Evolutionary conservation across 2,113 vertebrate species (phyloP), one percentile per base, ranked within the genome.

Genomic region (Lepus americanus): DNA sequence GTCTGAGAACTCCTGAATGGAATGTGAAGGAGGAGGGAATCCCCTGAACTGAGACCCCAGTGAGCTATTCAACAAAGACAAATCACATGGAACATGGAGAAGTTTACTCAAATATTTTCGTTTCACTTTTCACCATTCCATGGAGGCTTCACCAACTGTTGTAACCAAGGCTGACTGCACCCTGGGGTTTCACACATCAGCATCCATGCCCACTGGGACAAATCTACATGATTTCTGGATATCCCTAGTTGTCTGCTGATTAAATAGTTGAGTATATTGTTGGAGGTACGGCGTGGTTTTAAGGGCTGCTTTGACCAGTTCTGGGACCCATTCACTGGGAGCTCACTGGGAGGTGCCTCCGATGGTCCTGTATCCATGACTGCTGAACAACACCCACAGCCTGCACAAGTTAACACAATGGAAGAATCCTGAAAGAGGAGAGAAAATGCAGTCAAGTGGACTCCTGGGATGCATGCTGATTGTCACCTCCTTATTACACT

Each of bases 141-240:
- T n/a, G 5, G 2, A 82, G 17, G 14, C 55, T 44, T 74, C 76
- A 79, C 5, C 23, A 70, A 25, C 22, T 33, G 69, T 51, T 89
- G 33, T 29, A 19, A n/a, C 67, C 87, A 92, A 51, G 51, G 53
- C 33, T 76, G 36, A 9, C 39, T 78, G 11, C 25, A 36, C 12
- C 51, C 14, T 36, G 11, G 9, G 2, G 6, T 25, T 64, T 25
- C 44, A 64, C 39, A 81, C 61, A 69, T 79, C 13, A 88, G 3
- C 4, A 2, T 39, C 83, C 95, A 96, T 10, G 59, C 59, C 83
- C 90, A 93, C 31, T 59, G 59, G 9, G 39, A 39, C n/a, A 91
- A 53, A 0, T 36, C 51, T 11, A 36, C 22, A 22, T 93, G 82
- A 33, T 91, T 39, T 66, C 31, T 76, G 39, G 86, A 67, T 16